A percentile compares a stretch with the other conserved stretches of the same genome.
These are phyloP conservation scores for Drosophila kohkoa DNA, from an alignment of 1,140 invertebrate species.

Conservation along the genomic window DNA sequence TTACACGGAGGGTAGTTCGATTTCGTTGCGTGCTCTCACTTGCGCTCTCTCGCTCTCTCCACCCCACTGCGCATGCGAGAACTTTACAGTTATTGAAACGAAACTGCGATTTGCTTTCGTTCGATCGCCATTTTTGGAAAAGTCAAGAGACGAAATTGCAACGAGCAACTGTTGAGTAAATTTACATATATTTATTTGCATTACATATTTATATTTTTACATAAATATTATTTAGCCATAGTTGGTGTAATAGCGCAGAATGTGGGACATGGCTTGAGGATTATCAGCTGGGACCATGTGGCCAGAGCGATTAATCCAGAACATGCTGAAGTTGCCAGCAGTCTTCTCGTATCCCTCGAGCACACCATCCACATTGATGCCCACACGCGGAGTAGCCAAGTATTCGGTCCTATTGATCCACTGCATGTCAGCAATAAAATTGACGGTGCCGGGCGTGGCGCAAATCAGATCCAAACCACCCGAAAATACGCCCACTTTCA, in stretches of 20 bases:
- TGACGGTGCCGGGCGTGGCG: constrained; percentile 88
- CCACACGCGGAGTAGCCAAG: constrained; percentile 85
- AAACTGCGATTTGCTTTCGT: constrained; percentile 26
- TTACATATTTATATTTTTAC: background rate
- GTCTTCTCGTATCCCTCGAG: constrained; percentile 89
- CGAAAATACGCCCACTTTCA: constrained; percentile 79
- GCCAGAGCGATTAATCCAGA: constrained; percentile 89
- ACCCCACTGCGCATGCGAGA: constrained; percentile 72
- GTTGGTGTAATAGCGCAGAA: constrained; percentile 70
- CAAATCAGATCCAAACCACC: constrained; percentile 89
- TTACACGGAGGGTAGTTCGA: constrained; percentile 58
- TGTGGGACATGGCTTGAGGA: constrained; percentile 74
- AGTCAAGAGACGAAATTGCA: background rate
- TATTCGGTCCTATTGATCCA: constrained; percentile 87
- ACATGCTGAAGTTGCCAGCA: constrained; percentile 89
- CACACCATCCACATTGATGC: constrained; percentile 86
- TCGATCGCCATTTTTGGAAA: constrained; percentile 40
- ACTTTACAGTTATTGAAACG: constrained; percentile 57
- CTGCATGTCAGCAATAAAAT: constrained; percentile 90
- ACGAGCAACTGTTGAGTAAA: background rate
- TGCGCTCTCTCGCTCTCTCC: constrained; percentile 1
- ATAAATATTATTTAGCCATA: constrained; percentile 45
- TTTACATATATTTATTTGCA: background rate
- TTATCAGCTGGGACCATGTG: constrained; percentile 87
- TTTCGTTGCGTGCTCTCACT: constrained; percentile 28